Percentiles rank a stretch among this genome's conserved stretches.
Conservation (phyloP, 2,888 invertebrate genomes). For the Orchesella flavescens region DNA sequence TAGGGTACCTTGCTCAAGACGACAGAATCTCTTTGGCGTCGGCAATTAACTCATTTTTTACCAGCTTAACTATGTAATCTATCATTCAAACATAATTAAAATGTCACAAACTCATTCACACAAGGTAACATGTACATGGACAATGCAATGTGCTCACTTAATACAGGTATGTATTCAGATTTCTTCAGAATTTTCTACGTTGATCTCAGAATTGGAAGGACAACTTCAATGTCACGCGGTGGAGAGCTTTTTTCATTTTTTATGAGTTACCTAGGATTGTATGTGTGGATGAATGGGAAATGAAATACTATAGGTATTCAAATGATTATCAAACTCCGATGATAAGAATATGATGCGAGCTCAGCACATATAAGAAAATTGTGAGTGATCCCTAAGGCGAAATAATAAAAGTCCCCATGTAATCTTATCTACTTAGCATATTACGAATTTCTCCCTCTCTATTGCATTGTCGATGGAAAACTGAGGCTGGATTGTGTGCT, state of each 20-base stretch:
- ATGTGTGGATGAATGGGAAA: no score
- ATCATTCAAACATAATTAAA: no score
- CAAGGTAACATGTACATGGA: not conserved
- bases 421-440: conserved; percentile 49
- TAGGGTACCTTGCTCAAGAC: no score
- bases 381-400: conserved; percentile 32
- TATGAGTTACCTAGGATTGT: no score
- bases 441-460: conserved; percentile 3
- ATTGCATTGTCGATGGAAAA: conserved; percentile 8
- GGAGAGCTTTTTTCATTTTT: no score
- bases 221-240: no score
- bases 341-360: not conserved
- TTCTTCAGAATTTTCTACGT: not conserved
- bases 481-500: not conserved
- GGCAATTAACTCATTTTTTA: no score
- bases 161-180: no score
- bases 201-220: not conserved
- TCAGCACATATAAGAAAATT: not conserved
- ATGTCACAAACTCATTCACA: no score
- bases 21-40: no score
- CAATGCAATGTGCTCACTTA: not conserved
- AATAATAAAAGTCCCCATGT: conserved; percentile 36
- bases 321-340: not conserved
- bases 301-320: no score
- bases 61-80: no score